phyloP scores from a whole-genome alignment of 2,113 vertebrate genomes.

The Eurystomus gularis region DNA sequence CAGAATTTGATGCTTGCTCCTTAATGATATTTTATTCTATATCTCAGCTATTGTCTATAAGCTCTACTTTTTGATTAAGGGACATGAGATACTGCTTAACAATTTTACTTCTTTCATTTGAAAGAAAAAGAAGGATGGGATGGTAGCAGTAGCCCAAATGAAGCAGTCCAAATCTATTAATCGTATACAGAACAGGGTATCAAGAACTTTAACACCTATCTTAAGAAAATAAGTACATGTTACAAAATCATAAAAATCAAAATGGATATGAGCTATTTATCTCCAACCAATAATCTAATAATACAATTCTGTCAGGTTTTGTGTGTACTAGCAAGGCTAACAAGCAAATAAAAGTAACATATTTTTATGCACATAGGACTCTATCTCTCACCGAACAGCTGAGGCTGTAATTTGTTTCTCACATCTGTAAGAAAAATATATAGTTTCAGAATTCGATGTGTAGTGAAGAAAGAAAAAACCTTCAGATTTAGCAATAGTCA shows the following conservation, averaged over 20 bases:
- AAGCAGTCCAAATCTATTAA: neutral
- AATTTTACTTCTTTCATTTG: neutral
- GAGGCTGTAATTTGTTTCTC: neutral
- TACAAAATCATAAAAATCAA: neutral
- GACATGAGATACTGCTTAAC: neutral
- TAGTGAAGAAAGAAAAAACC: neutral
- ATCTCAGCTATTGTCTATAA: neutral
- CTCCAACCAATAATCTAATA: neutral
- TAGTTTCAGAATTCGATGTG: neutral
- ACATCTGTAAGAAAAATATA: neutral
- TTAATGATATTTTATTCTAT: neutral
- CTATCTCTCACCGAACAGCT: neutral
- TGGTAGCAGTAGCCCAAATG: neutral
- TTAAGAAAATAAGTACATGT: neutral
- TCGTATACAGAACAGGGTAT: neutral
- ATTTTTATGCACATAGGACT: neutral
- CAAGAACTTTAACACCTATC: neutral
- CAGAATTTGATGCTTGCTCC: neutral
- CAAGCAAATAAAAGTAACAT: neutral
- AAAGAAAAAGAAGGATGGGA: neutral
- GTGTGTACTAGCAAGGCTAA: no score
- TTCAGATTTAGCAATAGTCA: neutral
- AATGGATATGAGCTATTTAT: neutral
- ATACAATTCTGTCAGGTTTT: neutral
- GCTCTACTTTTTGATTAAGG: neutral